phyloP scores from a whole-genome alignment of 30 jellyfish, hydroid and myxozoan species.

The Pseudorhiza aurosa region DNA sequence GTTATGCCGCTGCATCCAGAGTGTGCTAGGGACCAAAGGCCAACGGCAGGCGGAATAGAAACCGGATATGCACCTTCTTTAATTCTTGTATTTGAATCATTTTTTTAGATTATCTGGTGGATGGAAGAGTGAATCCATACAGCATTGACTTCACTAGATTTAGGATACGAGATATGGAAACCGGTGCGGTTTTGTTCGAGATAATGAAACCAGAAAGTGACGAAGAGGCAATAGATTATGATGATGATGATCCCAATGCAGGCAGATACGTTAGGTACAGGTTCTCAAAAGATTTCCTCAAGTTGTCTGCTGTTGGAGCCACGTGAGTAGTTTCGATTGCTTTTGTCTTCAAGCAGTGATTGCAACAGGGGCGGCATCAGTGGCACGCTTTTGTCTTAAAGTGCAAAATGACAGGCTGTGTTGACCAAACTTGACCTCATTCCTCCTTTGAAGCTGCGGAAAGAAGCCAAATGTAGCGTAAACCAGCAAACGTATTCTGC shows the following conservation, averaged over 20 bases:
- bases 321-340: conserved; percentile 81
- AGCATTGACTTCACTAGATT: conserved; percentile 94
- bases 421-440: too few species aligned
- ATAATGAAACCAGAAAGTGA: conserved; percentile 95
- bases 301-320: conserved; percentile 95
- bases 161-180: conserved; percentile 93
- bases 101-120: conserved; percentile 82
- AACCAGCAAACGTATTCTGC: too few species aligned
- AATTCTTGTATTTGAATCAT: background rate
- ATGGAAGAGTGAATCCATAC: conserved; percentile 87
- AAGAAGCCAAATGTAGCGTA: too few species aligned
- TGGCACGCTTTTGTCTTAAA: too few species aligned
- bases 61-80: too few species aligned
- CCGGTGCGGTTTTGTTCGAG: conserved; percentile 90
- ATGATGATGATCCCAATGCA: conserved; percentile 94
- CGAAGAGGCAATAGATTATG: conserved; percentile 73
- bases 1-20: too few species aligned
- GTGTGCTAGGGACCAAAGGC: too few species aligned
- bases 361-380: too few species aligned
- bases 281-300: conserved; percentile 86
- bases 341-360: too few species aligned
- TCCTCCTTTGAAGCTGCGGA: too few species aligned
- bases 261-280: conserved; percentile 95
- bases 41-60: too few species aligned
- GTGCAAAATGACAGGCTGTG: too few species aligned